Evolutionary conservation across 37 sponge, comb jelly and placozoan species (phyloP), one percentile per base, ranked within the genome.

Genomic region (Chondrilla cf. caribensis): DNA sequence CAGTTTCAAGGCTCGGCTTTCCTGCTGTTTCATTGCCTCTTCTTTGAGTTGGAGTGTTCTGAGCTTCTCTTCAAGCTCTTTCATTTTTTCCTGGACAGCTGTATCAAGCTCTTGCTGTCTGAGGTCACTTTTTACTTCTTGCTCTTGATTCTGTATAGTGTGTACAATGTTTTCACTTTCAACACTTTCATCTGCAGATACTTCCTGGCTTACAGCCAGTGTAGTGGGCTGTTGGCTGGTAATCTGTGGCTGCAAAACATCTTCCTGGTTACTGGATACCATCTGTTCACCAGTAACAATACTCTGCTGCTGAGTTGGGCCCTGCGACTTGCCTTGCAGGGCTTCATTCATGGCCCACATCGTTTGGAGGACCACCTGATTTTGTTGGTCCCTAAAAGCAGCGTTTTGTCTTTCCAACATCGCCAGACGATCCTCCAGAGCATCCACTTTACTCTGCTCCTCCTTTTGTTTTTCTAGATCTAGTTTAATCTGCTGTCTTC

Each of bases 1-100:
- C 41, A 44, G 31, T n/a, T 39, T 58, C 0, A 32, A 40, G 22
- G 55, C 58, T 75, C 57, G 77, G 39, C 22, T 31, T 78, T 60
- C 71, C 60, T 77, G 38, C 7, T 42, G 24, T 67, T 84, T 47
- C 35, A 82, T 35, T 15, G 6, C 24, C 35, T 66, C n/a, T 37
- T 68, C 70, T 39, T 47, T 38, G 42, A 73, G 3, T 8, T 73
- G 11, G 2, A 73, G 44, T n/a, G 41, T 19, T 40, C 41, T 37
- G 25, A 73, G 43, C 6, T 38, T 37, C n/a, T 32, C 76, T 40
- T 73, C 76, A 39, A 73, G 41, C 76, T 73, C 76, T 2, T 39
- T 6, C 41, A 18, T 42, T 25, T 43, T 43, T 43, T 40, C 40
- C 8, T 39, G 25, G 36, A 33, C 39, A 22, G 31, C 25, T 40